phyloP scores from a whole-genome alignment of 2,797 vertebrate species.

The Oreochromis grahami region DNA sequence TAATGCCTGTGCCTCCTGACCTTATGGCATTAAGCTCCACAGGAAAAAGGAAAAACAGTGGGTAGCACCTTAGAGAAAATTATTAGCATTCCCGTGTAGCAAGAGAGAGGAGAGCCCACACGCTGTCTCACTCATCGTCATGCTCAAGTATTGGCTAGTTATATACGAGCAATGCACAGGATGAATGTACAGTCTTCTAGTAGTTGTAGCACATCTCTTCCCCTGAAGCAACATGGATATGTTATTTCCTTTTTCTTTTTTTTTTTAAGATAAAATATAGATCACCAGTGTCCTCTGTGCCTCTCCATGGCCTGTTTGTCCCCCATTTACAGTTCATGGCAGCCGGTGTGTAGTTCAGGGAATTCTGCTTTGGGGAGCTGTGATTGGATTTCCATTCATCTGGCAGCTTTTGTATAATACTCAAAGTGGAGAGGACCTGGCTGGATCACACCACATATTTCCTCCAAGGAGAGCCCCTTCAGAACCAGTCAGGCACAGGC shows the following conservation, averaged over 20 bases:
- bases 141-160: slow-evolving; percentile 42
- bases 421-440: slow-evolving; percentile 44
- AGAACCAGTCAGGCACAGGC: slow-evolving; percentile 18
- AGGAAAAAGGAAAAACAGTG: slow-evolving; percentile 47
- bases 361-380: slow-evolving; percentile 34
- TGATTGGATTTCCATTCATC: slow-evolving; percentile 64
- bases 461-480: slow-evolving; percentile 45
- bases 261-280: slow-evolving; percentile 8
- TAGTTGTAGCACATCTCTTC: neutral
- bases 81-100: slow-evolving; percentile 55
- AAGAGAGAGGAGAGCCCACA: slow-evolving; percentile 50
- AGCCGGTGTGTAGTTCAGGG: slow-evolving; percentile 27
- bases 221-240: neutral
- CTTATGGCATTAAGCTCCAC: slow-evolving; percentile 43
- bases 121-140: slow-evolving; percentile 43
- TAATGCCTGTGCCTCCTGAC: slow-evolving; percentile 57
- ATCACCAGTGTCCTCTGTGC: slow-evolving; percentile 2
- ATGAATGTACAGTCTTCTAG: neutral
- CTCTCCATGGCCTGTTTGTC: neutral
- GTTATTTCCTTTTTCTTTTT: neutral
- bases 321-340: neutral
- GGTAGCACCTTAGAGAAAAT: slow-evolving; percentile 61
- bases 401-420: slow-evolving; percentile 52
- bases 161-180: neutral
- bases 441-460: slow-evolving; percentile 58